These are phyloP conservation scores for Centruroides vittatus DNA, from an alignment of 1,140 invertebrate species.

Conservation along the genomic window DNA sequence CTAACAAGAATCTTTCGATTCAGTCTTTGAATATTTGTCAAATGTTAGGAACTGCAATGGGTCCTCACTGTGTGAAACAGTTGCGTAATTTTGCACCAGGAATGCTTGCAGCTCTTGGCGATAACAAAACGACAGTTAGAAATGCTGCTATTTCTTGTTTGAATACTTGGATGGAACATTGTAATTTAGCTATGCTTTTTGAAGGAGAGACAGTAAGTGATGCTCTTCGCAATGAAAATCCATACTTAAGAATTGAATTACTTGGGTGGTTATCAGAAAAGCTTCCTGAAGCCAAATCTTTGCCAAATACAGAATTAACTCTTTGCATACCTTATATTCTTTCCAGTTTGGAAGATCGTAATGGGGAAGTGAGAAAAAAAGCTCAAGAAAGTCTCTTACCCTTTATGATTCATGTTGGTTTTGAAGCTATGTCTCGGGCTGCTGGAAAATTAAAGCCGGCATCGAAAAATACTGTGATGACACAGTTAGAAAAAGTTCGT, in stretches of 20 bases:
- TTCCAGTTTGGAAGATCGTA: constrained; percentile 74
- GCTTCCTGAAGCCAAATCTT: constrained; percentile 47
- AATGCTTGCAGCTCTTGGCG: constrained; percentile 55
- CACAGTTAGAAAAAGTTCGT: constrained; percentile 67
- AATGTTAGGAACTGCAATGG: constrained; percentile 59
- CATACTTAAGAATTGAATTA: constrained; percentile 59
- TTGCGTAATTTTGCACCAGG: constrained; percentile 65
- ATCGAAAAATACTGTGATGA: constrained; percentile 62
- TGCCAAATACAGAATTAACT: constrained; percentile 60
- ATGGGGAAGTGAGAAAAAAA: constrained; percentile 76
- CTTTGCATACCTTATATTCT: constrained; percentile 65
- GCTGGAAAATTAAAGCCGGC: constrained; percentile 74
- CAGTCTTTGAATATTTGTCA: constrained; percentile 66
- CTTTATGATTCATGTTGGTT: constrained; percentile 85
- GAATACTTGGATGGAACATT: constrained; percentile 64
- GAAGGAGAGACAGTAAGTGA: constrained; percentile 79
- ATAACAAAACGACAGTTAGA: constrained; percentile 58
- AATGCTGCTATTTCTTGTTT: constrained; percentile 59
- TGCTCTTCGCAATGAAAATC: constrained; percentile 67
- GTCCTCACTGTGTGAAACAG: constrained; percentile 60
- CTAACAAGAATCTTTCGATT: constrained; percentile 79
- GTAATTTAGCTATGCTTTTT: constrained; percentile 58
- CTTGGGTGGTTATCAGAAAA: constrained; percentile 71
- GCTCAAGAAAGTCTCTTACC: constrained; percentile 75
- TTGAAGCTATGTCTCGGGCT: constrained; percentile 59